phyloP scores from a whole-genome alignment of 2,113 vertebrate species.

The Ctenodactylus gundi region DNA sequence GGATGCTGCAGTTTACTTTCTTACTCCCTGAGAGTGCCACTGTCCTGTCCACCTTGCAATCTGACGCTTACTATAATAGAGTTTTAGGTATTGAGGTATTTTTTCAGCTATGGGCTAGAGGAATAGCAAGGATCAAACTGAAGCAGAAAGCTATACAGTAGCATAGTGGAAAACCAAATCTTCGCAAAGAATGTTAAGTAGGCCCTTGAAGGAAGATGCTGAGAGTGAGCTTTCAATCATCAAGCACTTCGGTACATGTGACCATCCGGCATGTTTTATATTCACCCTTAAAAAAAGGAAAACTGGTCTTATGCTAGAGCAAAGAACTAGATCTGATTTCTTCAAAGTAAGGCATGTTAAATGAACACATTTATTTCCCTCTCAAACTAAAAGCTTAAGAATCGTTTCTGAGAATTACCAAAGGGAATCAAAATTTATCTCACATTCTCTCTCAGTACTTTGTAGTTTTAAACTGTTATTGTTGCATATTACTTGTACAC shows the following conservation, averaged over 20 bases:
- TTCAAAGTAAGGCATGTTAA: not conserved
- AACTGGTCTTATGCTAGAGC: not conserved
- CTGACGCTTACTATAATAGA: not conserved
- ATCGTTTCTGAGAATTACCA: constrained; percentile 5
- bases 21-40: not conserved
- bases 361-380: not conserved
- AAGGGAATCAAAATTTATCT: not conserved
- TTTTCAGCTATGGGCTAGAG: not conserved
- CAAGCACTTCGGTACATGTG: not conserved
- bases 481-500: not conserved
- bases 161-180: not conserved
- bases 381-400: not conserved
- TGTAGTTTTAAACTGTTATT: not conserved
- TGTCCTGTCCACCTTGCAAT: not conserved
- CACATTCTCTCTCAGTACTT: not conserved
- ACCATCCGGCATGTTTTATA: not conserved
- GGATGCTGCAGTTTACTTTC: not conserved
- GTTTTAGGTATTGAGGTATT: not conserved
- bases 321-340: not conserved
- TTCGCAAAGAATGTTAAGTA: not conserved
- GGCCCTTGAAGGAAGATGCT: not conserved
- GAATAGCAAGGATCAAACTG: not conserved
- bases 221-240: not conserved
- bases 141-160: not conserved
- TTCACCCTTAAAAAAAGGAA: not conserved